Percentiles rank a stretch among this genome's conserved stretches.
Evolutionary conservation across 2,113 vertebrate species (phyloP).

Genomic region (Spermophilus dauricus): DNA sequence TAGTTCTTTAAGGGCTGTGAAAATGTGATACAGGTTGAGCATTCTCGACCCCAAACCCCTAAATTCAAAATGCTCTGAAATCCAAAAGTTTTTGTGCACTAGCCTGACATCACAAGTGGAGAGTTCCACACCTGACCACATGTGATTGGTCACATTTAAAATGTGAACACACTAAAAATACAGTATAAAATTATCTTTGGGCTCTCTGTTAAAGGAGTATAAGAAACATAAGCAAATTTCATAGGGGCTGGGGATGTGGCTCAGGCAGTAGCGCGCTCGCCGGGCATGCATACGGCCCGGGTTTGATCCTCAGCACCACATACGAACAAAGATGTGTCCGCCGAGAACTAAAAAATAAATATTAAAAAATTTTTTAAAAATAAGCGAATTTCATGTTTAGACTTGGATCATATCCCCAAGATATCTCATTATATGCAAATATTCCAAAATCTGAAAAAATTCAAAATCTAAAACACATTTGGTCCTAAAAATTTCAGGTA

Average conservation of each 20-base stretch:
- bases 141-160: neutral
- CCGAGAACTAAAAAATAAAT: no score
- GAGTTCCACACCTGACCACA: neutral
- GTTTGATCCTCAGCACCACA: no score
- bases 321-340: no score
- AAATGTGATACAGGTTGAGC: neutral
- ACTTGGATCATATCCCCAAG: neutral
- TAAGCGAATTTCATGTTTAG: neutral
- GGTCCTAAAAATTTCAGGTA: neutral
- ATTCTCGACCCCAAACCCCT: neutral
- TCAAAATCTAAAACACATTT: neutral
- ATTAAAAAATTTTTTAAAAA: neutral
- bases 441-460: neutral
- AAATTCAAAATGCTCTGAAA: neutral
- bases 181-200: neutral
- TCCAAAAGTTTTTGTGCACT: neutral
- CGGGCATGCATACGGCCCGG: no score
- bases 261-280: no score
- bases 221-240: neutral
- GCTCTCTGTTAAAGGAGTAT: neutral
- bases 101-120: neutral
- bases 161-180: neutral
- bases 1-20: neutral
- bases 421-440: neutral
- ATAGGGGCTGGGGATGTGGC: no score